A percentile compares a stretch with the other conserved stretches of the same genome.
These are phyloP conservation scores for Drosophila rhopaloa DNA, from an alignment of 1,140 invertebrate genomes.

Conservation along the genomic window DNA sequence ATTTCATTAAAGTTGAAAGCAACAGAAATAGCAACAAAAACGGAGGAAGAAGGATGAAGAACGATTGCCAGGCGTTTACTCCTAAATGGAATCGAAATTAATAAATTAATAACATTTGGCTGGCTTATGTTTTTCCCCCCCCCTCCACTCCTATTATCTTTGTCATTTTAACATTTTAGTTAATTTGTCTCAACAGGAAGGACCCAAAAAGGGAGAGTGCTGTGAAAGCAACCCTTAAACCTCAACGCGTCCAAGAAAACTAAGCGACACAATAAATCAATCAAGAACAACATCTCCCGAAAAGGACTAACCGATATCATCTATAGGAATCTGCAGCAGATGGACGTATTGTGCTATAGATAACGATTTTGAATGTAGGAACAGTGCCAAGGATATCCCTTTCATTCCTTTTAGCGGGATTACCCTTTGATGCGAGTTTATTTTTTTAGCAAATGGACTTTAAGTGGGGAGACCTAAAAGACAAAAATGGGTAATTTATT, in stretches of 20 bases:
- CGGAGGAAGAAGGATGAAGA: constrained; percentile 7
- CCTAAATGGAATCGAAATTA: constrained; percentile 69
- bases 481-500: no score
- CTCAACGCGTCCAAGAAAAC: constrained; percentile 3
- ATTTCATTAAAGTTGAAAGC: constrained; percentile 75
- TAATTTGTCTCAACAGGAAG: constrained; percentile 34
- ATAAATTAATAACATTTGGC: constrained; percentile 66
- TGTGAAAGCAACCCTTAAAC: background rate
- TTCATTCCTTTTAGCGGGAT: constrained; percentile 4
- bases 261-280: constrained; percentile 35
- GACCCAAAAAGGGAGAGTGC: background rate
- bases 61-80: constrained; percentile 55
- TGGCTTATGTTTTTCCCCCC: constrained; percentile 6
- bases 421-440: background rate
- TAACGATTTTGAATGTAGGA: background rate
- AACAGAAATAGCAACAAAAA: constrained; percentile 23
- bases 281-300: constrained; percentile 5
- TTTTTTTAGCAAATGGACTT: background rate
- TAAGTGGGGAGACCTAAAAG: background rate
- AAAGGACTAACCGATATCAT: background rate
- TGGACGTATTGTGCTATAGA: constrained; percentile 9
- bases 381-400: background rate
- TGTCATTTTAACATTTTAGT: constrained; percentile 29
- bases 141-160: background rate
- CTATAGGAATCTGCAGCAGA: background rate